Evolutionary conservation across 2,797 vertebrate genomes (phyloP), one percentile per base, ranked within the genome.

Genomic region (Taenioides sp.): DNA sequence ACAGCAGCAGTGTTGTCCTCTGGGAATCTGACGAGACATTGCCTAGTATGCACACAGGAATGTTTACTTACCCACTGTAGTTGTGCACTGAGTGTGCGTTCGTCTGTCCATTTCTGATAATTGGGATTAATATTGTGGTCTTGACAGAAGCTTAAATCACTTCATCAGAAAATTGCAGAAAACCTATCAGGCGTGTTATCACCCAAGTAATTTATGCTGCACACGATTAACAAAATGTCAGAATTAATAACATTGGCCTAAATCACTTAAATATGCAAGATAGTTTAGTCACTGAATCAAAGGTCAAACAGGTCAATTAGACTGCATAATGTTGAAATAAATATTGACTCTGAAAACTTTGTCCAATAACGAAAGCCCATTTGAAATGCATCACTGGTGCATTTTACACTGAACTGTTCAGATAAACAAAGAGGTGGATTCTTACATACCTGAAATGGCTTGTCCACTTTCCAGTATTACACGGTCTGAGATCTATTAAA

Each of bases 261-360:
- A 65, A 64, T 37, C 43, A 27, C 23, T 34, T 28, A 59, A 27
- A 66, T 1, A 47, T 61, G 65, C 27, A 70, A 0, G 0, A 28
- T 18, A 64, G 79, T 74, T 61, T 58, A 58, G 65, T 75, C 68
- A 58, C 43, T 54, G 62, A 72, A 65, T 67, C 43, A 69, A 70
- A 77, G 61, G 17, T 37, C 7, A 70, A 74, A 62, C 60, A 22
- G 55, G 70, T 60, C 73, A 73, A 12, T 84, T 80, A 73, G 74
- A 49, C 61, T 75, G 74, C 25, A 73, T 34, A 9, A 57, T 12
- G 66, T 69, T 65, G 25, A 71, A 47, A 73, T 67, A 57, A 75
- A 70, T 62, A 18, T 16, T 47, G 69, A 70, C 59, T 27, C 60
- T 1, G 0, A 65, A 61, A 49, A 60, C 7, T 1, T 31, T 22